Conservation (phyloP, 1,140 invertebrate species). For the Contarinia nasturtii region DNA sequence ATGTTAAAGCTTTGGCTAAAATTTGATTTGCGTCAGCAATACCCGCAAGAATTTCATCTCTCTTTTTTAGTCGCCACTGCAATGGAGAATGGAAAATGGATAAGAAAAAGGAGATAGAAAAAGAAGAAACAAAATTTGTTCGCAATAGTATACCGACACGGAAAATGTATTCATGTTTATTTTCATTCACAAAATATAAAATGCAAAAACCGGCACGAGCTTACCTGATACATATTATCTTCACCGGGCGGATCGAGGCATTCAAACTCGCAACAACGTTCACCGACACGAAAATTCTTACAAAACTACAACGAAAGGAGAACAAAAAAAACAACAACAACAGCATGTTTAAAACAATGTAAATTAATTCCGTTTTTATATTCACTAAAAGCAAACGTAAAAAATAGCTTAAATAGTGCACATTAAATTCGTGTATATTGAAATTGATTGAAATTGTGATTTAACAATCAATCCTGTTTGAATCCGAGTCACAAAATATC, state of each 20-base stretch:
- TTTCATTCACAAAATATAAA: not conserved
- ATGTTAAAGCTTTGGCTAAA: too few relatives aligned
- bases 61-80: constrained; percentile 28
- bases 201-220: not conserved
- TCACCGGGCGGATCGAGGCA: constrained; percentile 48
- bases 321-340: not conserved
- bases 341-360: not conserved
- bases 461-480: too few relatives aligned
- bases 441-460: too few relatives aligned
- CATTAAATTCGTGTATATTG: not conserved
- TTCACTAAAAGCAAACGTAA: not conserved
- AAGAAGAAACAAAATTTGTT: not conserved
- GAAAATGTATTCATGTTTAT: not conserved
- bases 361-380: not conserved
- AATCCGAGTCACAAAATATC: not conserved
- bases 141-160: too few relatives aligned
- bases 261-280: constrained; percentile 56
- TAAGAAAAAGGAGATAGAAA: too few relatives aligned
- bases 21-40: too few relatives aligned
- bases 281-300: constrained; percentile 51
- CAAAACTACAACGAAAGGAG: constrained; percentile 38
- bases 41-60: constrained; percentile 32
- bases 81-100: not conserved
- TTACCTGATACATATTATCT: constrained; percentile 31
- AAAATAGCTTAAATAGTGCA: too few relatives aligned